phyloP scores from a whole-genome alignment of 1,140 invertebrate genomes.

The Rhopalosiphum maidis region DNA sequence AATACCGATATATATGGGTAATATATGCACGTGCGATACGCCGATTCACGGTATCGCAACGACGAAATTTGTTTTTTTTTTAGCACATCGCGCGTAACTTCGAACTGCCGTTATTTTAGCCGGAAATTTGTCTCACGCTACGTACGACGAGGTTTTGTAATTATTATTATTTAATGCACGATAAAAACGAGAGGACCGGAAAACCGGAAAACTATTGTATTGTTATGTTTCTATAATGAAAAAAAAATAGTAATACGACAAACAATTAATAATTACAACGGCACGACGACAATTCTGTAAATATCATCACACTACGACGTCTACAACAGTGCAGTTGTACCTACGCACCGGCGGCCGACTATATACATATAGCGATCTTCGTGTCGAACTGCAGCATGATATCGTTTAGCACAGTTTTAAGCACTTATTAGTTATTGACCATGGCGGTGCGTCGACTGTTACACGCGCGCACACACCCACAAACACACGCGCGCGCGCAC shows the following conservation, averaged over 20 bases:
- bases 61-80: neutral
- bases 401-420: slow-evolving; percentile 41
- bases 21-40: neutral
- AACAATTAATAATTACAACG: neutral
- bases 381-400: slow-evolving; percentile 14
- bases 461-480: neutral
- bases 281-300: neutral
- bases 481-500: neutral
- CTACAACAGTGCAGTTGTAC: neutral
- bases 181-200: no score
- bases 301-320: neutral
- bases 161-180: no score
- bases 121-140: neutral
- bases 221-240: no score
- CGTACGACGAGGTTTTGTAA: neutral
- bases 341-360: neutral
- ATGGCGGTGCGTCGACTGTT: slow-evolving; percentile 1
- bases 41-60: neutral
- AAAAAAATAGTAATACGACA: no score
- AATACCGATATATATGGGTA: neutral
- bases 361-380: slow-evolving; percentile 2
- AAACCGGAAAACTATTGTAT: no score
- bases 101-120: neutral
- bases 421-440: slow-evolving; percentile 19
- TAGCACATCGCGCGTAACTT: neutral